Base-by-base conservation (phyloP, 2,888 invertebrate genomes). In the Chydorus sphaericus region DNA sequence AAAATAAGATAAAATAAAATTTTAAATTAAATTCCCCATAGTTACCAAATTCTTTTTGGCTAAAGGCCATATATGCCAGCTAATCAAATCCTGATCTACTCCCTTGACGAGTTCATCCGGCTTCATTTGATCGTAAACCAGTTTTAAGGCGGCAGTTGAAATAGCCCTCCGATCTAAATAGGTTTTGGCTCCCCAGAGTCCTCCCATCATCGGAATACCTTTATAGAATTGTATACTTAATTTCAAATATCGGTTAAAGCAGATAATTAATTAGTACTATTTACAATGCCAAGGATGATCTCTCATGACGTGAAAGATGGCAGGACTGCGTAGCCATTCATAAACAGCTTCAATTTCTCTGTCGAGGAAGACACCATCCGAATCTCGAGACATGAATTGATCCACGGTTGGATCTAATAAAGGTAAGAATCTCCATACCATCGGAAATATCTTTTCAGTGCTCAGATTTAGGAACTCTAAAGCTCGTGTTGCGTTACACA, bases 281-380 rank as follows among this genome's bases (percentile, higher is more conserved):
- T 8, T 26, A 18, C 23, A 18, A 48, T 61, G 62, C 5, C 38
- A 20, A 11, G 54, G 57, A 54, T 62, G 60, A 33, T 63, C 63
- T 11, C 62, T 50, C 62, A 63, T 62, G 8, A 60, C 48, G 44
- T 63, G 63, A 31, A 61, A 61, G 8, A 59, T 57, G 14, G 48
- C 29, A 23, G 51, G 38, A 23, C 58, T 55, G 51, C 14, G n/a
- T 4, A 61, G 31, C 62, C 62, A 63, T 37, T 62, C 57, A 11
- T 37, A 18, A 18, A 63, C 61, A 23, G 63, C 62, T 10, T 53
- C 57, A 10, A 55, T 48, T 51, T 63, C 63, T 33, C 62, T 54
- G 11, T 54, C 54, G 6, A 53, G 50, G 3, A 60, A 20, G 10
- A 36, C 53, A 10, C 59, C 56, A 50, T 63, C 62, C 39, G 61